A percentile compares a stretch with the other conserved stretches of the same genome.
phyloP scores from a whole-genome alignment of 2,888 invertebrate genomes.

The Yponomeuta cagnagella region DNA sequence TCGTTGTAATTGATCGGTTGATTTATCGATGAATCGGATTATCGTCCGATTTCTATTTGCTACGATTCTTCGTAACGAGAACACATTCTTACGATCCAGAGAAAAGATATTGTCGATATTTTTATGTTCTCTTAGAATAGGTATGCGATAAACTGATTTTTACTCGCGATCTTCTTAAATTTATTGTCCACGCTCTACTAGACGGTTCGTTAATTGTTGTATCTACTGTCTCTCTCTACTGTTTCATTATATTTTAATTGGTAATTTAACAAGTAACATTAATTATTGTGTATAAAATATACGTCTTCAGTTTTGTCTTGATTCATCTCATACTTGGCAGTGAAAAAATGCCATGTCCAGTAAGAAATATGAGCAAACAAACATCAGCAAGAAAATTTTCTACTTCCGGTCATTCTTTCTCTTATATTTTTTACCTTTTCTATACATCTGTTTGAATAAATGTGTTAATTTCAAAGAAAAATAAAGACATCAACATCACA shows the following conservation, averaged over 20 bases:
- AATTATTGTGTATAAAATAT: no score
- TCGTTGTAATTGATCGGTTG: slow-evolving; percentile 32
- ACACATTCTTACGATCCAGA: slow-evolving; percentile 24
- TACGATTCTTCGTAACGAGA: slow-evolving; percentile 34
- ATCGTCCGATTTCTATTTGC: slow-evolving; percentile 26
- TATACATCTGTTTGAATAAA: slow-evolving; percentile 26
- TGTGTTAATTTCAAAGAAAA: slow-evolving; percentile 35
- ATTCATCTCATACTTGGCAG: no score
- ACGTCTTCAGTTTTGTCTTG: no score
- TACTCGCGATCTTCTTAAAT: neutral
- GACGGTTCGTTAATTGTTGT: neutral
- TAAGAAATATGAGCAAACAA: no score
- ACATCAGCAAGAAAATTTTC: no score
- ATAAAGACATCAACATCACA: slow-evolving; percentile 32
- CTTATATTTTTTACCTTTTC: neutral
- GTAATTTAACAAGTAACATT: neutral
- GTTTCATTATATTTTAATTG: neutral
- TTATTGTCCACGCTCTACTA: slow-evolving; percentile 10
- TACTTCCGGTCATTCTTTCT: neutral
- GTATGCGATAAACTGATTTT: slow-evolving; percentile 6
- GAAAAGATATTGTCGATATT: slow-evolving; percentile 15
- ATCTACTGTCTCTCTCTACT: neutral
- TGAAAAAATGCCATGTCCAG: no score
- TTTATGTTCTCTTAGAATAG: slow-evolving; percentile 4
- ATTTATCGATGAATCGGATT: slow-evolving; percentile 31